Base-by-base conservation (phyloP, 1,140 invertebrate genomes). In the Drusus annulatus region DNA sequence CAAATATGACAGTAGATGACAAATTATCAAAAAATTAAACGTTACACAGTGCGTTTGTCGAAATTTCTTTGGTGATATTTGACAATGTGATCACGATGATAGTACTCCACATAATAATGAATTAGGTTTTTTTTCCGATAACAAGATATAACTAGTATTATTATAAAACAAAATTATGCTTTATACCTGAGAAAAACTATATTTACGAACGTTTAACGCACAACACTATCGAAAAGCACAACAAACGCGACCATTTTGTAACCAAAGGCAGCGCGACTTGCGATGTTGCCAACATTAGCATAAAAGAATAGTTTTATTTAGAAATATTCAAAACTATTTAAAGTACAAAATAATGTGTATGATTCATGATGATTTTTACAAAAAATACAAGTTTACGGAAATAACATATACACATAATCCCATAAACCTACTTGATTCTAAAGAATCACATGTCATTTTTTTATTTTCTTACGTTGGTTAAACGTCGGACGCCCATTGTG, bases 201-300 rank as follows among this genome's bases (percentile, higher is more conserved):
- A 73, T 77, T 81, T 81, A 74, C 75, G 69, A 74, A 51, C 50
- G 69, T 62, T 78, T 78, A 77, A 78, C 45, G 36, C 58, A 65
- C 68, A 78, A 73, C 80, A 77, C 80, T 74, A 71, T 75, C 73
- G 54, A 76, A 65, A 89, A 89, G 88, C 88, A 90, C 88, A 90
- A 90, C 89, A 90, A 90, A 89, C 87, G 87, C 84, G 87, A 89
- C 89, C 89, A 90, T 90, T 88, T 90, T 90, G 89, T 87, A 88
- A 86, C 86, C 85, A 87, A 86, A 79, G 69, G 81, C 75, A 77
- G 82, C 80, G 71, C 79, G 76, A 80, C 81, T 68, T 76, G 36
- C 81, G 76, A 56, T 76, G 51, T 52, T 76, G 76, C 82, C 82
- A 83, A 83, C 79, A 36, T 69, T 78, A 76, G 15, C n/a, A 79